Evolutionary conservation across 2,797 vertebrate species (phyloP).

Genomic region (Clarias platycephalus): DNA sequence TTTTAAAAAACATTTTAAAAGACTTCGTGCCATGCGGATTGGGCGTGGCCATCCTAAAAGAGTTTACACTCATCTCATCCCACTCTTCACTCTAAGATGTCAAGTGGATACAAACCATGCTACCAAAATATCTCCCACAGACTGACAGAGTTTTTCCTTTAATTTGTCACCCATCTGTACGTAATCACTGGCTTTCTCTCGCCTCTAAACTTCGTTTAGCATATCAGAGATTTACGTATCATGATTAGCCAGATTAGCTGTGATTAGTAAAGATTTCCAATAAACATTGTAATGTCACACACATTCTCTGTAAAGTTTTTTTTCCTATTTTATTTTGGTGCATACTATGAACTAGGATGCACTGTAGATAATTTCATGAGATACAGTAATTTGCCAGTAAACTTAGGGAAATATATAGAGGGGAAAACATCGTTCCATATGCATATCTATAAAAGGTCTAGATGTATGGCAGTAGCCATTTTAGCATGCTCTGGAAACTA

Average conservation of each 20-base stretch:
- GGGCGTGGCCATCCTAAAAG: not conserved
- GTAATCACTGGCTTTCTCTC: slow-evolving; percentile 71
- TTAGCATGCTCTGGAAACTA: slow-evolving; percentile 49
- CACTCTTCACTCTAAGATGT: not conserved
- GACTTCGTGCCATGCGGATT: not conserved
- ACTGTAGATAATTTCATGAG: not conserved
- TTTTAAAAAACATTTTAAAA: not conserved
- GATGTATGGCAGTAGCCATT: slow-evolving; percentile 22
- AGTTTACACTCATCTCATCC: not conserved
- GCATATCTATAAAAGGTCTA: slow-evolving; percentile 13
- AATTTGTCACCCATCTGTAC: slow-evolving; percentile 27
- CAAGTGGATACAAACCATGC: not conserved
- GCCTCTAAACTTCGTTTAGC: slow-evolving; percentile 11
- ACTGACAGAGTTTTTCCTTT: not conserved
- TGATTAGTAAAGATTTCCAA: not conserved
- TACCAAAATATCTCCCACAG: not conserved
- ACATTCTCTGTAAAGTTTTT: slow-evolving; percentile 1
- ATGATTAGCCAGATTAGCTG: not conserved
- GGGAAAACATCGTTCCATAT: not conserved
- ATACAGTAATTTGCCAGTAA: not conserved
- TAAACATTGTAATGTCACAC: not conserved
- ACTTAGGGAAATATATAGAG: not conserved
- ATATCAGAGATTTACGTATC: not conserved
- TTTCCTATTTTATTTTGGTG: not conserved
- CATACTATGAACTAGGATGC: not conserved